These are phyloP conservation scores for Drosophila jambulina DNA, from an alignment of 1,140 invertebrate genomes.

Conservation along the genomic window DNA sequence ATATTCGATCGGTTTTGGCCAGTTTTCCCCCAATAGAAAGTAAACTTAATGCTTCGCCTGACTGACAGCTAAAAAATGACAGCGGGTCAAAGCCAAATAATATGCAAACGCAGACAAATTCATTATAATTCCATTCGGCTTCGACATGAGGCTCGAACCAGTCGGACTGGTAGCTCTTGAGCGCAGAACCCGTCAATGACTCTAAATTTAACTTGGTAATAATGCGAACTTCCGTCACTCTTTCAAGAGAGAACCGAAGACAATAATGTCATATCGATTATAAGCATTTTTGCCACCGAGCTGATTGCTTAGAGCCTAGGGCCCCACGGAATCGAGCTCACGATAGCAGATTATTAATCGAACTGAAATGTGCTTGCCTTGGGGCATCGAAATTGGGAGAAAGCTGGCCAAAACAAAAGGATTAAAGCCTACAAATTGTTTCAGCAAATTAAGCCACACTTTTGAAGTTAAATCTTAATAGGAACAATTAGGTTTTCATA, in stretches of 20 bases:
- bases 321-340: conserved; percentile 31
- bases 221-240: conserved; percentile 47
- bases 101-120: conserved; percentile 51
- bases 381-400: conserved; percentile 36
- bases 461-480: not conserved
- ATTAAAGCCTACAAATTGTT: not conserved
- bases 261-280: conserved; percentile 62
- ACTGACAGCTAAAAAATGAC: conserved; percentile 42
- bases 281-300: conserved; percentile 25
- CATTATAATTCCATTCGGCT: conserved; percentile 52
- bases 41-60: conserved; percentile 52
- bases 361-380: conserved; percentile 25
- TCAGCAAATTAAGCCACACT: not conserved
- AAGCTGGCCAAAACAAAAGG: conserved; percentile 32
- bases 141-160: conserved; percentile 31
- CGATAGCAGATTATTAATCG: conserved; percentile 37
- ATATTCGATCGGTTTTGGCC: conserved; percentile 19
- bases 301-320: conserved; percentile 34
- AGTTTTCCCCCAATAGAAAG: conserved; percentile 49
- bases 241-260: conserved; percentile 13
- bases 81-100: conserved; percentile 58
- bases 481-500: not conserved
- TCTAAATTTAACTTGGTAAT: conserved; percentile 50
- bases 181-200: conserved; percentile 35
- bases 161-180: conserved; percentile 42